Evolutionary conservation across 2,888 invertebrate species (phyloP).

Genomic region (Acanthacorydalis orientalis): DNA sequence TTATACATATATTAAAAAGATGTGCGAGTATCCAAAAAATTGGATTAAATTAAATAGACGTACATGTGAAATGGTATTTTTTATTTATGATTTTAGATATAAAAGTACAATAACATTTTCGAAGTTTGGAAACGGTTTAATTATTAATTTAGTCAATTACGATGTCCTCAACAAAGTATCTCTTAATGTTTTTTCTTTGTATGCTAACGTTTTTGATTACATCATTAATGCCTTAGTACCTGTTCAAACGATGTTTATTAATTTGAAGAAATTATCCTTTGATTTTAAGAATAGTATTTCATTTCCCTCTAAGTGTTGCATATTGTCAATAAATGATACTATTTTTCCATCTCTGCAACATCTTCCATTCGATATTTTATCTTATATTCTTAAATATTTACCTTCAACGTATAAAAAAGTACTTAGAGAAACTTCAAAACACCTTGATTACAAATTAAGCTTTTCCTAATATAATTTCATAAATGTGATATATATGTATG

Average conservation of each 20-base stretch:
- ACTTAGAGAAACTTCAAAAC: conserved; percentile 15
- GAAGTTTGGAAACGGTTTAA: conserved; percentile 1
- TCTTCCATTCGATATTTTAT: conserved; percentile 24
- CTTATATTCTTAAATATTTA: conserved; percentile 17
- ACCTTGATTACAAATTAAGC: conserved; percentile 10
- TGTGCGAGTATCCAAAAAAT: conserved; percentile 13
- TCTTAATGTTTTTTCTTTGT: background rate
- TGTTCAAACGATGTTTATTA: conserved; percentile 15
- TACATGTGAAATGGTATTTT: conserved; percentile 4
- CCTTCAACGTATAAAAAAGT: conserved; percentile 10
- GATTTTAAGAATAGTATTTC: conserved; percentile 20
- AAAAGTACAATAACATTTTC: background rate
- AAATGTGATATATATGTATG: too few species aligned
- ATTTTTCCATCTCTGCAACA: conserved; percentile 20
- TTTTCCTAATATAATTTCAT: too few species aligned
- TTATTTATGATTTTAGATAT: background rate
- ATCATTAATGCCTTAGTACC: conserved; percentile 8
- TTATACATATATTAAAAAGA: conserved; percentile 16
- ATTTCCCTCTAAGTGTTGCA: conserved; percentile 17
- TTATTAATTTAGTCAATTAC: background rate
- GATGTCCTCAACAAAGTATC: background rate
- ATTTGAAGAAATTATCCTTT: conserved; percentile 18
- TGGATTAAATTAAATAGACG: conserved; percentile 14
- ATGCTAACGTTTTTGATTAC: conserved; percentile 13
- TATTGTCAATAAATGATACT: conserved; percentile 8